These are phyloP conservation scores for Nephrotoma guestfalica DNA, from an alignment of 2,888 invertebrate species.

Conservation along the genomic window DNA sequence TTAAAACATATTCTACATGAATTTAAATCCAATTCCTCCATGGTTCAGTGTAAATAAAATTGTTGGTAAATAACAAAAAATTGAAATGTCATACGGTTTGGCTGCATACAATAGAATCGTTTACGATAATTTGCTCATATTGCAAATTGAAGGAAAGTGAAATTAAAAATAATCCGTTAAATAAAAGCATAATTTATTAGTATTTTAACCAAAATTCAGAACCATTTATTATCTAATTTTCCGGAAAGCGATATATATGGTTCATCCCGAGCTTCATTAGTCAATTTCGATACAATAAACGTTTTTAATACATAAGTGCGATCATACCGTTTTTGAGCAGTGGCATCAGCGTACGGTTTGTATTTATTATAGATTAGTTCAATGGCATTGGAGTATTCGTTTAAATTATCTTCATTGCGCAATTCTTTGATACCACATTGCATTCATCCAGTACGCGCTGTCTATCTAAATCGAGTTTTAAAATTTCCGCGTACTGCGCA, in stretches of 20 bases:
- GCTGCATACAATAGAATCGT: background rate
- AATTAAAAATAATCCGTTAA: background rate
- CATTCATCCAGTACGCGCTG: no score
- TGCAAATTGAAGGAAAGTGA: no score
- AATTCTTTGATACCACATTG: no score
- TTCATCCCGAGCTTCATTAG: conserved; percentile 65
- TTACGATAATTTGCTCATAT: no score
- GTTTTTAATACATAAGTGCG: conserved; percentile 56
- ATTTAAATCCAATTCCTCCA: background rate
- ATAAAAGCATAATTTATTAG: background rate
- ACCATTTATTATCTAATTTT: background rate
- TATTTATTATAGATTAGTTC: conserved; percentile 43
- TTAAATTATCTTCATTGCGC: conserved; percentile 9
- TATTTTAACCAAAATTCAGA: background rate
- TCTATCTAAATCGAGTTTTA: no score
- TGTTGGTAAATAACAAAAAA: background rate
- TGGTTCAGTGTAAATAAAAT: background rate
- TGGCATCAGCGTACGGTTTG: conserved; percentile 54
- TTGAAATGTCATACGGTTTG: background rate
- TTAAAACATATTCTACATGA: background rate
- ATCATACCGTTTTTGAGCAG: conserved; percentile 90
- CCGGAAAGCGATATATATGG: conserved; percentile 68
- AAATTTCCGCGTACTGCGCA: no score
- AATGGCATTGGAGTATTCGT: conserved; percentile 44
- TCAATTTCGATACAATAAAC: conserved; percentile 67